Evolutionary conservation across 2,113 vertebrate species (phyloP).

Genomic region (Echinops telfairi): DNA sequence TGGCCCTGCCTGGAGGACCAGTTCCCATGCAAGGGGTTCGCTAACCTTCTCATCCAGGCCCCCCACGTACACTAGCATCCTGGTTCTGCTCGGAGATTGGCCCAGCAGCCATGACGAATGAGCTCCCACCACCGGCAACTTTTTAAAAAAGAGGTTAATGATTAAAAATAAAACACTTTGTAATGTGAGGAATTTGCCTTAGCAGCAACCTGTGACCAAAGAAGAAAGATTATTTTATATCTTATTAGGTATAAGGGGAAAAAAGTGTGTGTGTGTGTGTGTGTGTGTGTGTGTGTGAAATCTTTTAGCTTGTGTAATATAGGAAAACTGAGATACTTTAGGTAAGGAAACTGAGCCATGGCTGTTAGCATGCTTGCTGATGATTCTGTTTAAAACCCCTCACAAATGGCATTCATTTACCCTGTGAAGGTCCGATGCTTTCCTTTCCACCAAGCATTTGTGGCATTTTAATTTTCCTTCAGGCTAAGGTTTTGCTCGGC

Average conservation of each 20-base stretch:
- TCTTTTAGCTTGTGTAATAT: neutral
- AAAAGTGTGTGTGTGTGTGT: neutral
- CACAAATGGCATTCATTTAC: neutral
- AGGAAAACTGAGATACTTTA: neutral
- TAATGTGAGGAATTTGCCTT: neutral
- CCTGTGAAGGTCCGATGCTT: neutral
- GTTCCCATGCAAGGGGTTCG: conserved; percentile 96
- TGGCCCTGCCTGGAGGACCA: conserved; percentile 97
- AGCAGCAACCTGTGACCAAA: neutral
- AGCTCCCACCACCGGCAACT: too few relatives aligned
- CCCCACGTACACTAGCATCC: conserved; percentile 97
- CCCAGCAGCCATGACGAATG: too few relatives aligned
- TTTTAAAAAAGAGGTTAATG: neutral
- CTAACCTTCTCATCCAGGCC: conserved; percentile 98
- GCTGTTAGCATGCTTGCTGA: neutral
- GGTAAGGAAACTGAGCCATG: neutral
- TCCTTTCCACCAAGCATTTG: neutral
- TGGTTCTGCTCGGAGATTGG: too few relatives aligned
- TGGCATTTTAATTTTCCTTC: conserved; percentile 46
- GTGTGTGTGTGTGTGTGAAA: too few relatives aligned
- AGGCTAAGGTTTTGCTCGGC: conserved; percentile 34
- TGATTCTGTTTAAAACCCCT: conserved; percentile 12
- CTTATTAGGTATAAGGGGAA: neutral
- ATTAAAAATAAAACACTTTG: neutral
- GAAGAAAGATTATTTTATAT: neutral